Percentiles rank a stretch among this genome's conserved stretches.
phyloP scores from a whole-genome alignment of 2,113 vertebrate genomes.

The Mus musculus region DNA sequence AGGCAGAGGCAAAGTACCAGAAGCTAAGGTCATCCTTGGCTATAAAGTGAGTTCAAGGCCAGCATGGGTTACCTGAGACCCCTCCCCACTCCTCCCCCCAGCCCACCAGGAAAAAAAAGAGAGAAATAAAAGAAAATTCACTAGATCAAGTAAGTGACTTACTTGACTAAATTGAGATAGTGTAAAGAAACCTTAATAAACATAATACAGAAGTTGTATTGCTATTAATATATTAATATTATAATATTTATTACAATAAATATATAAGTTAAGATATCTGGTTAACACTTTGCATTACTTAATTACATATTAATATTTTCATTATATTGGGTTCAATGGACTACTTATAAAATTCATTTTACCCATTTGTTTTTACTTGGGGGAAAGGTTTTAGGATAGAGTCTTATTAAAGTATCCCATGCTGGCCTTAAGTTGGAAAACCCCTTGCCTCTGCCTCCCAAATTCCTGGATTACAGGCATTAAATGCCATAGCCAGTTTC shows the following conservation, averaged over 20 bases:
- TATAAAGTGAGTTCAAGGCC: neutral
- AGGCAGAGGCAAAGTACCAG: neutral
- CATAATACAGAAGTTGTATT: neutral
- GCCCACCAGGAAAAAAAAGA: neutral
- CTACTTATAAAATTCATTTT: neutral
- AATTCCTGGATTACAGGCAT: neutral
- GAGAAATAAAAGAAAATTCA: neutral
- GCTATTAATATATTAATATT: neutral
- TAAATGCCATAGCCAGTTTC: neutral
- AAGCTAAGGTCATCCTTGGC: neutral
- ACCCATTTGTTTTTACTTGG: neutral
- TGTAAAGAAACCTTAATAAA: neutral
- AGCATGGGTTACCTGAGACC: neutral
- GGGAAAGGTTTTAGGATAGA: neutral
- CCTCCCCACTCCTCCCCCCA: neutral
- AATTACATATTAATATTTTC: neutral
- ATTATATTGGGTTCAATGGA: conserved; percentile 18
- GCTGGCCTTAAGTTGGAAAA: neutral
- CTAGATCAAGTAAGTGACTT: neutral
- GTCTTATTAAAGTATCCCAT: neutral
- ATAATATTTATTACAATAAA: neutral
- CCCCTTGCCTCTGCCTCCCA: neutral
- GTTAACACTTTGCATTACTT: neutral
- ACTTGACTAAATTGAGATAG: neutral
- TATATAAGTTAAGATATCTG: neutral